A percentile compares a stretch with the other conserved stretches of the same genome.
Conservation (phyloP, 2,113 vertebrate genomes). For the Lamprotornis superbus region DNA sequence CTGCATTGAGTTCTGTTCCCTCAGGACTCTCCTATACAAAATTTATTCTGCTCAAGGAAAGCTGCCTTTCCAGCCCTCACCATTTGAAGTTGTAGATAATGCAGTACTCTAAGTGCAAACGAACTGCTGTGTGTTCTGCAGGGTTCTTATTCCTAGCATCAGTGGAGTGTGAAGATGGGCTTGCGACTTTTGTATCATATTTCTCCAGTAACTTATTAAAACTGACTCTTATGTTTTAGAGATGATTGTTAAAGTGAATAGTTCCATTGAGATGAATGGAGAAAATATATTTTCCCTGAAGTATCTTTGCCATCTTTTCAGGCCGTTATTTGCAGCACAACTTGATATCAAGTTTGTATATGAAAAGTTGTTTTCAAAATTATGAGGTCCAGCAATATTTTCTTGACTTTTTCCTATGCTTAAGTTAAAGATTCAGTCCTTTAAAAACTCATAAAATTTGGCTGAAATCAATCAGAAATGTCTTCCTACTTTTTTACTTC, state of each 20-base stretch:
- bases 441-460: neutral
- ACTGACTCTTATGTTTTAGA: neutral
- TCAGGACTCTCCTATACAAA: neutral
- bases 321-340: accelerated
- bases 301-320: neutral
- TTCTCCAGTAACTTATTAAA: neutral
- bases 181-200: neutral
- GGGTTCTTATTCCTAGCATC: neutral
- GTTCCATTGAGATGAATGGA: neutral
- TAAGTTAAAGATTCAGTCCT: neutral
- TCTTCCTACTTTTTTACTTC: neutral
- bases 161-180: neutral
- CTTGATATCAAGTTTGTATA: neutral
- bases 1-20: neutral
- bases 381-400: neutral
- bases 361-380: neutral
- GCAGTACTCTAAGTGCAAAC: neutral
- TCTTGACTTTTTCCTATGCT: neutral
- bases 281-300: neutral
- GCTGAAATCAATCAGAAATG: neutral
- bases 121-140: neutral
- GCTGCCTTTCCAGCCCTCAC: neutral
- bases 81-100: neutral
- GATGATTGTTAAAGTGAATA: neutral
- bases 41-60: neutral